Conservation (phyloP, 2,797 vertebrate genomes). For the Yasuhikotakia modesta region DNA sequence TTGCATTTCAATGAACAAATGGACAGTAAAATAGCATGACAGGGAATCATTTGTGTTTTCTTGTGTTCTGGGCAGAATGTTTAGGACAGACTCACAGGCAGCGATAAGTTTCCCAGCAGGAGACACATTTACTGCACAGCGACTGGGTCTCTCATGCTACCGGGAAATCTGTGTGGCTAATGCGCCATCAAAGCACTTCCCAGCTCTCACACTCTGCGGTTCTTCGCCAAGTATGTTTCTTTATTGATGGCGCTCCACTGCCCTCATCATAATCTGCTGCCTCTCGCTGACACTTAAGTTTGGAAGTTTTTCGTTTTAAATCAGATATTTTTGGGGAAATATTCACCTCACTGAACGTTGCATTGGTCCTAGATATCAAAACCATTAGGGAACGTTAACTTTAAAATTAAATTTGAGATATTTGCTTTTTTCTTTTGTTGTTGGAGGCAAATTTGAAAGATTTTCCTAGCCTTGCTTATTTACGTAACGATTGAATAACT, state of each 20-base stretch:
- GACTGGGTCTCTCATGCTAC: slow-evolving; percentile 18
- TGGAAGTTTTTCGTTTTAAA: background rate
- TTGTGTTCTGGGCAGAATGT: slow-evolving; percentile 23
- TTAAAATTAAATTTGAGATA: background rate
- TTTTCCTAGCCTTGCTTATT: background rate
- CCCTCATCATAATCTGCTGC: background rate
- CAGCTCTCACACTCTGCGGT: slow-evolving; percentile 19
- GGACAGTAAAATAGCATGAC: slow-evolving; percentile 29
- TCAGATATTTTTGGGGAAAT: background rate
- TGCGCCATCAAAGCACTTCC: slow-evolving; percentile 37
- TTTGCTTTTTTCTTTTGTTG: background rate
- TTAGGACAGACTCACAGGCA: slow-evolving; percentile 23
- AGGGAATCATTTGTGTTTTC: slow-evolving; percentile 25
- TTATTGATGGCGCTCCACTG: slow-evolving; percentile 36
- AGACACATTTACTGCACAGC: slow-evolving; percentile 41
- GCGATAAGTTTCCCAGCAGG: slow-evolving; percentile 47
- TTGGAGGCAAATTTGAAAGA: background rate
- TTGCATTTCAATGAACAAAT: slow-evolving; percentile 35
- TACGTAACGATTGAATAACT: background rate
- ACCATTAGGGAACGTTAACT: background rate
- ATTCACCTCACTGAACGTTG: background rate
- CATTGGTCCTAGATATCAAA: background rate
- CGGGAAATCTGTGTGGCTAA: slow-evolving; percentile 29
- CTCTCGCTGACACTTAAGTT: background rate
- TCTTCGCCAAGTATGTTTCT: slow-evolving; percentile 18